Evolutionary conservation across 2,113 vertebrate species (phyloP).

Genomic region (Cyanoliseus patagonus): DNA sequence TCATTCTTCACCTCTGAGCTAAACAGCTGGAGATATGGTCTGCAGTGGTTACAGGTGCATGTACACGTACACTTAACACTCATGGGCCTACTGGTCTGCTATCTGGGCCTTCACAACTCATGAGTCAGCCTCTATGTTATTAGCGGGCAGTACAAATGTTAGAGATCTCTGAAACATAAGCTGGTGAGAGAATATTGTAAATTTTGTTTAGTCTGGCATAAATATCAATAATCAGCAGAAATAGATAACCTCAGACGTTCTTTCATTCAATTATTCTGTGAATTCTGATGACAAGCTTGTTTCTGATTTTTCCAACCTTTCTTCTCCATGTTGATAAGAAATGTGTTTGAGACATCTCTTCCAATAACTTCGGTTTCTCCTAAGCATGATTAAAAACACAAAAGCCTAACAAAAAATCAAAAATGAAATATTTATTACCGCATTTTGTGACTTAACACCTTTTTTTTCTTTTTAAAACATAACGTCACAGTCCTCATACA

Average conservation of each 20-base stretch:
- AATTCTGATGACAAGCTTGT: neutral
- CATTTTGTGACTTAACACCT: constrained; percentile 99
- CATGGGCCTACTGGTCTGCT: neutral
- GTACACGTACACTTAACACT: neutral
- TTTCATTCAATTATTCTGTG: neutral
- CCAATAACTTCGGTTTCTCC: neutral
- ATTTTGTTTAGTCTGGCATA: neutral
- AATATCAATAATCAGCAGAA: constrained; percentile 1
- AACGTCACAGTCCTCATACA: constrained; percentile 99
- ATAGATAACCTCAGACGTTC: neutral
- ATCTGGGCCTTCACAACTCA: neutral
- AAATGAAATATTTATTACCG: constrained; percentile 99
- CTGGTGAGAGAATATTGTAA: neutral
- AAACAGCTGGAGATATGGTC: neutral
- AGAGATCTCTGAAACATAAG: neutral
- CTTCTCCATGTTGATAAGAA: neutral
- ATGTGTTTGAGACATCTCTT: neutral
- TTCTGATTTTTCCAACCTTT: constrained; percentile 23
- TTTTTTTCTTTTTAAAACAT: constrained; percentile 98
- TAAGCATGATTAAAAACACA: constrained; percentile 84
- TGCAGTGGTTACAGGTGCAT: neutral
- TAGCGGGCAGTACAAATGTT: neutral
- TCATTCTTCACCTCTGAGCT: neutral
- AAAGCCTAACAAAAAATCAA: constrained; percentile 99
- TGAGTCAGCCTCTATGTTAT: neutral